Percentiles rank a stretch among this genome's conserved stretches.
phyloP scores from a whole-genome alignment of 2,888 invertebrate species.

The Troglohyphantes excavatus region DNA sequence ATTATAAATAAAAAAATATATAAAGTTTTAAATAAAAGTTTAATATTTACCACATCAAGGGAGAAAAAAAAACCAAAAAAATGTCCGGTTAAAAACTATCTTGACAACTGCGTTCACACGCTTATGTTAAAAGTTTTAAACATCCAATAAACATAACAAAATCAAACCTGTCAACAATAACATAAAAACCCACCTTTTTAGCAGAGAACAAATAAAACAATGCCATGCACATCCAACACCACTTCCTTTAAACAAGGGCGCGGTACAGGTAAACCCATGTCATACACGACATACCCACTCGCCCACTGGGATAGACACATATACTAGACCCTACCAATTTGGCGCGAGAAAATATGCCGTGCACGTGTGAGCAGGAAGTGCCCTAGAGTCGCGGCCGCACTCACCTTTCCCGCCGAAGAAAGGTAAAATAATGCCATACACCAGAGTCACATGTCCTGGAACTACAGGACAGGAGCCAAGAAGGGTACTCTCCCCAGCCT shows the following conservation, averaged over 20 bases:
- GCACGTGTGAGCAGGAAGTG: conserved; percentile 53
- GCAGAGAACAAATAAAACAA: conserved; percentile 74
- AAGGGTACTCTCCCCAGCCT: conserved; percentile 39
- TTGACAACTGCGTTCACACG: too few species aligned
- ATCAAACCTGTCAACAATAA: background rate
- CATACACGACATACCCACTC: conserved; percentile 48
- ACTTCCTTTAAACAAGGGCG: conserved; percentile 30
- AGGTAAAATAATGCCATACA: conserved; percentile 79
- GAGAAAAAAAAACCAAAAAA: too few species aligned
- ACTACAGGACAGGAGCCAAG: conserved; percentile 58
- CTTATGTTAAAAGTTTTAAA: too few species aligned
- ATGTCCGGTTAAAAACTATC: too few species aligned
- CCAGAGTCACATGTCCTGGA: conserved; percentile 76
- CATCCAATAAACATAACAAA: background rate
- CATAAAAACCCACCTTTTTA: conserved; percentile 49
- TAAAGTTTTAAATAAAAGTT: too few species aligned
- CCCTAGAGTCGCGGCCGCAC: conserved; percentile 14
- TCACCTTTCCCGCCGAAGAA: conserved; percentile 79
- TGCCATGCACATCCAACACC: conserved; percentile 59
- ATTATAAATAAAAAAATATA: too few species aligned
- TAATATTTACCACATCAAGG: too few species aligned
- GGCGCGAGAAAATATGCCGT: conserved; percentile 66
- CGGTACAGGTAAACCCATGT: conserved; percentile 52
- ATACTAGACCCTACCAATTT: conserved; percentile 46
- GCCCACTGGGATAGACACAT: conserved; percentile 1